These are phyloP conservation scores for Phalloptychus januarius DNA, from an alignment of 2,797 vertebrate genomes.

Conservation along the genomic window DNA sequence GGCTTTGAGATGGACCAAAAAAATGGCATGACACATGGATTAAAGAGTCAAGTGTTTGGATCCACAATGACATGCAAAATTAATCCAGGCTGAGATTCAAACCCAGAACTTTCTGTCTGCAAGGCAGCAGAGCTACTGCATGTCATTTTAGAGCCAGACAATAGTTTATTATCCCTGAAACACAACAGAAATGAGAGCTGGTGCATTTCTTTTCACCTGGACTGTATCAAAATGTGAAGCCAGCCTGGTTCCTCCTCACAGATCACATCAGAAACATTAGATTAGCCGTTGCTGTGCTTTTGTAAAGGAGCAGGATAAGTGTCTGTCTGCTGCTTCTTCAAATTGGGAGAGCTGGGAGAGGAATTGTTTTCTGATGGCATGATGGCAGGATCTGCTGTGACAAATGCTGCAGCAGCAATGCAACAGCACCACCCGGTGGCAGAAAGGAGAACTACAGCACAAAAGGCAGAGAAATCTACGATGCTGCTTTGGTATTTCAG, in stretches of 20 bases:
- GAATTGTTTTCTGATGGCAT: constrained; percentile 60
- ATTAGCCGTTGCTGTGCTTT: constrained; percentile 24
- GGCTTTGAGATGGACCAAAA: too few relatives aligned
- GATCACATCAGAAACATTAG: constrained; percentile 55
- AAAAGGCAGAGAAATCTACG: not conserved
- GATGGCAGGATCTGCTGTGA: constrained; percentile 52
- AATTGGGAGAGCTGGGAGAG: constrained; percentile 58
- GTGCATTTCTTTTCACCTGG: not conserved
- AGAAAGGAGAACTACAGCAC: constrained; percentile 29
- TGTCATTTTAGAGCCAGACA: not conserved
- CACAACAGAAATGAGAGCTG: not conserved
- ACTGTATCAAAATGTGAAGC: not conserved
- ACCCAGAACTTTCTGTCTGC: not conserved
- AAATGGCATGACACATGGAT: too few relatives aligned
- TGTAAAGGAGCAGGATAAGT: constrained; percentile 53
- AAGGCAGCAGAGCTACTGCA: not conserved
- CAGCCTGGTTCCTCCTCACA: constrained; percentile 13
- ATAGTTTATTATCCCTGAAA: not conserved
- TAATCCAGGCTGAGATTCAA: not conserved
- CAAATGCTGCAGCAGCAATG: constrained; percentile 21
- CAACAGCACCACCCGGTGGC: constrained; percentile 75
- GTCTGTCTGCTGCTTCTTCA: constrained; percentile 49
- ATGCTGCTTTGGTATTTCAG: not conserved
- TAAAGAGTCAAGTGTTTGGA: too few relatives aligned
- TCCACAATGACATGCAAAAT: not conserved